These are phyloP conservation scores for Limnothrissa miodon DNA, from an alignment of 2,113 vertebrate species.

Conservation along the genomic window DNA sequence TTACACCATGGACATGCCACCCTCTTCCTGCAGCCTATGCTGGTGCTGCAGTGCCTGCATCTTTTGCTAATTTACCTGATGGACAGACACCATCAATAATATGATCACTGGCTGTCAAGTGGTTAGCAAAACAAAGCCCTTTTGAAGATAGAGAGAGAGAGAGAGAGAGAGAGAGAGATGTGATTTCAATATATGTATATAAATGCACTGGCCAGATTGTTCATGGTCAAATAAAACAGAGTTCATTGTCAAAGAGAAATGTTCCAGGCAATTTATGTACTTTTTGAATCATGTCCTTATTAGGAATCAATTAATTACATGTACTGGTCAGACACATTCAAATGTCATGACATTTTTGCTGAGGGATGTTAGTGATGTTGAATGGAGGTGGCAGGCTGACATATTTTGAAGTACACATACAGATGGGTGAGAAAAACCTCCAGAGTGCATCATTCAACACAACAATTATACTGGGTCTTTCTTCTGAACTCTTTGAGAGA, in stretches of 20 bases:
- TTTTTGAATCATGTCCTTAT: not conserved
- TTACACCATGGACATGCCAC: not conserved
- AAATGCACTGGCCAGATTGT: not conserved
- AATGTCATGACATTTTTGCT: not conserved
- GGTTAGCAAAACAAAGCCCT: not conserved
- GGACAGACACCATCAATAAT: constrained; percentile 1
- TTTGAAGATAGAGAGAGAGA: not conserved
- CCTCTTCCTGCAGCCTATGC: not conserved
- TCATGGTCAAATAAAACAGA: not conserved
- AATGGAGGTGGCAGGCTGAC: not conserved
- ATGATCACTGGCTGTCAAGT: not conserved
- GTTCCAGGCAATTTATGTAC: not conserved
- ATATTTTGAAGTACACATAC: not conserved
- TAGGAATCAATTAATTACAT: not conserved
- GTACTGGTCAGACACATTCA: not conserved
- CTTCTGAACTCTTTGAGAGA: no score
- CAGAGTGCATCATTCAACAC: not conserved
- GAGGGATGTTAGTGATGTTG: not conserved
- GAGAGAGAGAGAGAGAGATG: not conserved
- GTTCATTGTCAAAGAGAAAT: not conserved
- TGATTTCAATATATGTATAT: constrained; percentile 1
- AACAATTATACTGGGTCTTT: no score
- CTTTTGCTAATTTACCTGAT: constrained; percentile 3
- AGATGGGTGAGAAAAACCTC: not conserved
- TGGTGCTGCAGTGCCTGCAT: no score